Base-by-base conservation (phyloP, 1,140 invertebrate species). In the Drosophila lacteicornis region DNA sequence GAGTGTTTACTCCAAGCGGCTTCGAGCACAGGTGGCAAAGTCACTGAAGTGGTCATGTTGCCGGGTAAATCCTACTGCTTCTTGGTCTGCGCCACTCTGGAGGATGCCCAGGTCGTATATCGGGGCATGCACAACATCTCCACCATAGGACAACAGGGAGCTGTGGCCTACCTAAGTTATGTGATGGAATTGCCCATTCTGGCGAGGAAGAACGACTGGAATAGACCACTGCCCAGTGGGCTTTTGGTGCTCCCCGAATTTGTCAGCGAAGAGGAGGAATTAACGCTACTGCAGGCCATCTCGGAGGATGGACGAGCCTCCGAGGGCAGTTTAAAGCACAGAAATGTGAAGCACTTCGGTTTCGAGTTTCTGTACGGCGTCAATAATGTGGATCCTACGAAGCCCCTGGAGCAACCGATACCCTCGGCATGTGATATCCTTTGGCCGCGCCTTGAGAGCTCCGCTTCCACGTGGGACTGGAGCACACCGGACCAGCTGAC, bases 291-390 rank as follows among this genome's bases (percentile, higher is more conserved):
- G 15, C 79, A 94, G 33, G 93, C 94, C 25, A 94, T 97, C 78
- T 91, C 95, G 75, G 51, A 13, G 11, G 66, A 73, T 47, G 61
- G 53, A 19, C n/a, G 55, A n/a, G n/a, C 8, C 22, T 67, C 17
- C n/a, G 93, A 94, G 8, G 91, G 82, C 61, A 93, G 81, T 42
- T 92, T 99, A 62, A 99, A 99, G 93, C 96, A 99, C 87, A 93
- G 98, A 49, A 94, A 95, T 93, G 98, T 99, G 0, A 97, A 96
- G 92, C 98, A 99, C 94, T 99, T 95, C 95, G 98, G 98, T 1
- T 99, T 96, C 93, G 97, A 98, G 92, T 99, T 99, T 93, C 94
- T 95, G 65, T 99, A 99, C 94, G 95, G 95, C 33, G 96, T 94
- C 30, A 99, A 99, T 93, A 96, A 96, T 94, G 96, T 99, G 6